Conservation (phyloP, 2,888 invertebrate species). For the Sthenelais limicola region DNA sequence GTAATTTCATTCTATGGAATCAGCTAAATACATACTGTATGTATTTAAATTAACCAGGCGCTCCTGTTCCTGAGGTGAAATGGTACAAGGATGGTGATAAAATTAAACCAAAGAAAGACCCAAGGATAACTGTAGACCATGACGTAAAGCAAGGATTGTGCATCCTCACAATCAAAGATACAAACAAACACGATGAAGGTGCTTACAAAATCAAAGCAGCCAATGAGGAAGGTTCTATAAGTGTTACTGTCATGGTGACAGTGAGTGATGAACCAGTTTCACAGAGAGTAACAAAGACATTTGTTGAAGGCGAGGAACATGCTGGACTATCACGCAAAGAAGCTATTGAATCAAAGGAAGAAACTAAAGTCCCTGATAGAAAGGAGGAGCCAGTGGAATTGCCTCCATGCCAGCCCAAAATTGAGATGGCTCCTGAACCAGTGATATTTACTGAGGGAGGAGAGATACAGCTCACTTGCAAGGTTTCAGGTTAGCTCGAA, state of each 20-base stretch:
- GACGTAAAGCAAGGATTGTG: not conserved
- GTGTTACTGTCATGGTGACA: conserved; percentile 29
- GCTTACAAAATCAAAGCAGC: not conserved
- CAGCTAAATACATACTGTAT: too few species aligned
- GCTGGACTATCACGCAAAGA: too few species aligned
- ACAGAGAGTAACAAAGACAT: too few species aligned
- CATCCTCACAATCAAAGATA: not conserved
- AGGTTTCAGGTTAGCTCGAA: not conserved
- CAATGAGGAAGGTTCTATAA: conserved; percentile 15
- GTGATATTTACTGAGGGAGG: not conserved
- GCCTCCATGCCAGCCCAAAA: too few species aligned
- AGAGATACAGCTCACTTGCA: not conserved
- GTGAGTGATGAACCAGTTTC: too few species aligned
- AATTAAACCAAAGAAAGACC: not conserved
- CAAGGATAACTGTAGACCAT: not conserved
- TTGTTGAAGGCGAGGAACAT: too few species aligned
- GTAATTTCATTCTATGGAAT: too few species aligned
- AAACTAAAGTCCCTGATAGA: too few species aligned
- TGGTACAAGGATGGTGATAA: conserved; percentile 45
- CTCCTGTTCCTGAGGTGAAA: not conserved
- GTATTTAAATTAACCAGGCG: not conserved
- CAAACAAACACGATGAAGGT: not conserved
- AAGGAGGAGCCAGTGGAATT: too few species aligned
- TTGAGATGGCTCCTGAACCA: not conserved
- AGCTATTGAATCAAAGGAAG: too few species aligned